Percentiles rank a stretch among this genome's conserved stretches.
Evolutionary conservation across 2,888 invertebrate genomes (phyloP).

Genomic region (Pelosia muscerda): DNA sequence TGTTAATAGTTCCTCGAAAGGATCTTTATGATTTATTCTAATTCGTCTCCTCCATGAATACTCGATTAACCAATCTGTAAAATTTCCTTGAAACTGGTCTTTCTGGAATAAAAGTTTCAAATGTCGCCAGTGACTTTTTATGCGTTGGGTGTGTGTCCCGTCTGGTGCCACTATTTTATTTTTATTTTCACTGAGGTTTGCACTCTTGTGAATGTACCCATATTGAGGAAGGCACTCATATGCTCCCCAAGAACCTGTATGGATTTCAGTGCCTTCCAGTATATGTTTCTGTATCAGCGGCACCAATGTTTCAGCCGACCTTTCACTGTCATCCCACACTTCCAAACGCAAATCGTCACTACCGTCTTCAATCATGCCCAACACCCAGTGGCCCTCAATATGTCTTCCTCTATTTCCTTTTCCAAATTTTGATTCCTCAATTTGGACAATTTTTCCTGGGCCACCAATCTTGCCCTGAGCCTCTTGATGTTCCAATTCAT

Average conservation of each 20-base stretch:
- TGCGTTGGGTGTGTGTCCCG: too few relatives aligned
- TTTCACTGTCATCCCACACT: neutral
- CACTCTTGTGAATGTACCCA: neutral
- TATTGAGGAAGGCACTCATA: neutral
- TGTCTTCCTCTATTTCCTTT: neutral
- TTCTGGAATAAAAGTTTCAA: too few relatives aligned
- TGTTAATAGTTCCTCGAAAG: too few relatives aligned
- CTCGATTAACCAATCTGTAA: too few relatives aligned
- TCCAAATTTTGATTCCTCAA: neutral
- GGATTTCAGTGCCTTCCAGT: neutral
- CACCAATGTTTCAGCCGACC: neutral
- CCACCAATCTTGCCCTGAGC: too few relatives aligned
- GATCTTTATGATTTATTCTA: too few relatives aligned
- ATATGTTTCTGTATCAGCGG: constrained; percentile 7
- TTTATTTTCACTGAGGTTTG: neutral
- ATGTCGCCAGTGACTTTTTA: too few relatives aligned
- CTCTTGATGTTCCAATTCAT: too few relatives aligned
- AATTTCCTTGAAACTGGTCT: too few relatives aligned
- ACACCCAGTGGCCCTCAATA: constrained; percentile 5
- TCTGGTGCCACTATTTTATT: neutral
- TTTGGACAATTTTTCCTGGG: neutral
- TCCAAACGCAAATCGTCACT: neutral
- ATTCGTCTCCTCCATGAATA: too few relatives aligned
- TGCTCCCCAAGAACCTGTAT: neutral
- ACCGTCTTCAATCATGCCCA: neutral